Conservation (phyloP, 2,888 invertebrate genomes). For the Seira musarum region DNA sequence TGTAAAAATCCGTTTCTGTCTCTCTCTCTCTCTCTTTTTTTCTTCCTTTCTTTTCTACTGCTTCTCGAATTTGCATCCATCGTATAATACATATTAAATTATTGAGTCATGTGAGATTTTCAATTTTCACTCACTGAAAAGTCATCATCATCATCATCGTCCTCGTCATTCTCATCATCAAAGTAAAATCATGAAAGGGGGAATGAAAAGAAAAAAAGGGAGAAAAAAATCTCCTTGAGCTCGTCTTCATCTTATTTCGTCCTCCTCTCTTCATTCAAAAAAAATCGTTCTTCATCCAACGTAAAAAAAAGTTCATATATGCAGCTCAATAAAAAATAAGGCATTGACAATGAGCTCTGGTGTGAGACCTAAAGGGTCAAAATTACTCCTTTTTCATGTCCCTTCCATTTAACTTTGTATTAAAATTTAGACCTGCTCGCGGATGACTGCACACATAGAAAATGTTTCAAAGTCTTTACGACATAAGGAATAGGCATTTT, state of each 20-base stretch:
- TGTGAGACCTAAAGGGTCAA: not conserved
- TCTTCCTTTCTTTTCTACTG: conserved; percentile 13
- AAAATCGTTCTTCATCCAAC: not conserved
- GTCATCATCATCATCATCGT: not conserved
- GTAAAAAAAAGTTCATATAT: not conserved
- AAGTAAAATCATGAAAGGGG: conserved; percentile 31
- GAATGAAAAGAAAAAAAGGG: not conserved
- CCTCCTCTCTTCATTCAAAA: not conserved
- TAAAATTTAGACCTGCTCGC: not conserved
- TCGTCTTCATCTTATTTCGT: conserved; percentile 20
- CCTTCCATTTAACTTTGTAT: not conserved
- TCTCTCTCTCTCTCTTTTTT: conserved; percentile 6
- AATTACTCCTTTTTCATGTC: not conserved
- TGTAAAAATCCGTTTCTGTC: conserved; percentile 20
- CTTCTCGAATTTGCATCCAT: not conserved
- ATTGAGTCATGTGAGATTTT: conserved; percentile 57
- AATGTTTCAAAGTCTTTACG: not conserved
- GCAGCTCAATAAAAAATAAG: not conserved
- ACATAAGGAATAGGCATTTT: not conserved
- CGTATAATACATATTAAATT: conserved; percentile 41
- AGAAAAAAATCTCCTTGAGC: conserved; percentile 24
- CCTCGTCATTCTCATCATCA: not conserved
- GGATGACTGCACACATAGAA: not conserved
- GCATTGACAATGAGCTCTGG: not conserved
- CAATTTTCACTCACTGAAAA: conserved; percentile 44